Base-by-base conservation (phyloP, 2,888 invertebrate species). In the Melinopterus prodromus region DNA sequence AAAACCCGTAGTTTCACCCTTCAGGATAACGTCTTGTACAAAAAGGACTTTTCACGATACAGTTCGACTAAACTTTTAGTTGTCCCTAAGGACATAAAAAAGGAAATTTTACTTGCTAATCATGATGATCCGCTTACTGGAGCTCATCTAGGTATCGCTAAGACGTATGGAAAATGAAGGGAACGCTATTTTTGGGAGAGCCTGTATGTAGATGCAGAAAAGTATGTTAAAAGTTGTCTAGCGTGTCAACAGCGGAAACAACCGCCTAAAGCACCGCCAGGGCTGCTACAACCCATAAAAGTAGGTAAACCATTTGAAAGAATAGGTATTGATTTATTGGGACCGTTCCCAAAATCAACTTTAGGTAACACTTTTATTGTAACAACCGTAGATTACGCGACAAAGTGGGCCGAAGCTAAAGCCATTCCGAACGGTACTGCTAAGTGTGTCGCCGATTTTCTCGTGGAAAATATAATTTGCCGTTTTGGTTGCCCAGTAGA, bases 321-420 rank as follows among this genome's bases (percentile, higher is more conserved):
- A 36, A 7, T 72, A n/a, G 80, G 78, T 6, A 80, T 80, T 15
- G 78, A 85, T 71, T 26, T 85, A 16, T 79, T 86, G 74, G 85
- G 84, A 6, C 78, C 80, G 12, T 76, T 84, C 84, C 0, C 83
- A 85, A 79, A 35, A 16, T 15, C 35, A 36, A 6, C 72, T 5
- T 6, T 14, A 6, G 72, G 76, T 16, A 77, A 77, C 16, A 78
- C 77, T 26, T 53, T 79, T 15, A 79, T 79, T 26, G 75, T 79
- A n/a, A 76, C 77, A 53, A 76, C 79, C 15, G 77, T 76, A 38
- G 77, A 79, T 79, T 79, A 79, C 35, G 79, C 79, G 6, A 79
- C 79, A 26, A 78, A 76, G n/a, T 79, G 79, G 79, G 69, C 37
- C n/a, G 79, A 79, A 76, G 76, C 77, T 16, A 79, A 79, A 69